Evolutionary conservation across 1,140 invertebrate genomes (phyloP), one percentile per base, ranked within the genome.

Genomic region (Copidosoma floridanum): DNA sequence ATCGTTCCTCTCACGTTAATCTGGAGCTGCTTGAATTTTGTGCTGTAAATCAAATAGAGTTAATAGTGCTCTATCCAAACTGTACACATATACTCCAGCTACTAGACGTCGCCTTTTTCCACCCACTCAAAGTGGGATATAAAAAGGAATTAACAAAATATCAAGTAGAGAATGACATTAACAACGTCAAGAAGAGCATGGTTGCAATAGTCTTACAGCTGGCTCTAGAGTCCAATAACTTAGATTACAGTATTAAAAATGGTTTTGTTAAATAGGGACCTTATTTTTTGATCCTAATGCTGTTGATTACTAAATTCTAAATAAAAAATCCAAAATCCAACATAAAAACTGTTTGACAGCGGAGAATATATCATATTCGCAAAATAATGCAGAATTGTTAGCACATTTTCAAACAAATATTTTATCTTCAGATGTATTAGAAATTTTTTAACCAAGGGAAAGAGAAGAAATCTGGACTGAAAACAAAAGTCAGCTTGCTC

Each of bases 41-140:
- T 41, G 18, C 10, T 12, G 40, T 12, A 16, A 41, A 20, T 6
- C 10, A 16, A 14, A 41, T 41, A n/a, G 7, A 41, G 16, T 12
- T 41, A 6, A 20, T 41, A 6, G 40, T 6, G 16, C 18, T 41
- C 6, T 14, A n/a, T 14, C 40, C 40, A 14, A 77, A 78, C 56
- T 62, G 65, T 4, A 77, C 71, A 0, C 65, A 68, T 26, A 71
- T 77, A 35, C 37, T 75, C 14, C 72, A 75, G 44, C 73, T 72
- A 32, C 66, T 71, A 26, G 75, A 78, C 54, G 73, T 75, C 8
- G 56, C 69, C 8, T 65, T 61, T 18, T 75, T 75, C 64, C 18
- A 66, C 24, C 69, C 71, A 75, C 18, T 41, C 40, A 41, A 41
- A 41, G 40, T 12, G 6, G 18, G 7, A n/a, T 41, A 20, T 6